Conservation (phyloP, 2,113 vertebrate species). For the Myotis lucifugus region DNA sequence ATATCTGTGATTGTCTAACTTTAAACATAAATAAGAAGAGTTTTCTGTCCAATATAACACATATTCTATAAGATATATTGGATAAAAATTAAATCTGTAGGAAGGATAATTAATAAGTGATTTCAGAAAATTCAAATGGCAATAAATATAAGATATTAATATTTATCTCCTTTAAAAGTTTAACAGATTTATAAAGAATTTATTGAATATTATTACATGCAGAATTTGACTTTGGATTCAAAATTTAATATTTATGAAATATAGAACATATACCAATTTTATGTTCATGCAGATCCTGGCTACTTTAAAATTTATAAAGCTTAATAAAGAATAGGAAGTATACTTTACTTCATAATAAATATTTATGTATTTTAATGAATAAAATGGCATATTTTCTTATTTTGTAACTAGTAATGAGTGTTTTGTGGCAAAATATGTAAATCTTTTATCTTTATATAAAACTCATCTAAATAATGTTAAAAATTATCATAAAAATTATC, state of each 20-base stretch:
- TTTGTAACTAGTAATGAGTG: not conserved
- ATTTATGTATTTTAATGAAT: slow-evolving; percentile 42
- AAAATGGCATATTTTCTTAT: not conserved
- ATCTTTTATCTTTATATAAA: slow-evolving; percentile 13
- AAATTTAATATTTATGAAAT: slow-evolving; percentile 61
- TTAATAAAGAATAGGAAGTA: slow-evolving; percentile 29
- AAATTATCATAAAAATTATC: not conserved
- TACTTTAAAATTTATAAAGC: slow-evolving; percentile 48
- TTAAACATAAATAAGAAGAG: slow-evolving; percentile 15
- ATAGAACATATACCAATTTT: slow-evolving; percentile 34
- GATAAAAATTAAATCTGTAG: slow-evolving; percentile 10
- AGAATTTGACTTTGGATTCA: slow-evolving; percentile 40
- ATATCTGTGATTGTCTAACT: not conserved
- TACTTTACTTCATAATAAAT: slow-evolving; percentile 18
- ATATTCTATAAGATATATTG: not conserved
- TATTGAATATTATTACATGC: slow-evolving; percentile 56
- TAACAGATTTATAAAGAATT: slow-evolving; percentile 58
- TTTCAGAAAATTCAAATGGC: slow-evolving; percentile 40
- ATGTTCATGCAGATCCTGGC: not conserved
- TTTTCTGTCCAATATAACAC: not conserved
- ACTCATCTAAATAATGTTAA: not conserved
- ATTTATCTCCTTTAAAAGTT: slow-evolving; percentile 62
- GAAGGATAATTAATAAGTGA: slow-evolving; percentile 13
- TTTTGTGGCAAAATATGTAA: slow-evolving; percentile 12
- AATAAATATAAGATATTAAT: slow-evolving; percentile 60